phyloP scores from a whole-genome alignment of 2,797 vertebrate species.

The Poeciliopsis turneri region DNA sequence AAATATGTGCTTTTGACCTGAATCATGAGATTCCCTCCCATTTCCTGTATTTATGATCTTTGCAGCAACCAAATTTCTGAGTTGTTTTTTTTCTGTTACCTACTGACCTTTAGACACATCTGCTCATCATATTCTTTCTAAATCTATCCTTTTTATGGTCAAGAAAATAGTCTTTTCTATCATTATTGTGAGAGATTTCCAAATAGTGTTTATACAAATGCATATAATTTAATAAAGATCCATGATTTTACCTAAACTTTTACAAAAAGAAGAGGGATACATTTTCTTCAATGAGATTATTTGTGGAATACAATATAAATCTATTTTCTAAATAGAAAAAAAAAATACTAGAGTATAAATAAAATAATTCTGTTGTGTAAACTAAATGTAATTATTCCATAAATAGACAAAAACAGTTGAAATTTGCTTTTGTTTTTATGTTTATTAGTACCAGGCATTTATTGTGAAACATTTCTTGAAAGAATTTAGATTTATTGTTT shows the following conservation, averaged over 20 bases:
- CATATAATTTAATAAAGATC: too few species aligned
- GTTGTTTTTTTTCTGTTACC: not conserved
- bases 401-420: too few species aligned
- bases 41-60: not conserved
- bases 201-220: not conserved
- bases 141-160: not conserved
- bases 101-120: not conserved
- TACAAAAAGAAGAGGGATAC: too few species aligned
- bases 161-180: not conserved
- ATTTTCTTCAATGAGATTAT: too few species aligned
- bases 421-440: not conserved
- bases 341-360: too few species aligned
- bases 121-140: not conserved
- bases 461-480: not conserved
- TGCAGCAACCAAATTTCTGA: not conserved
- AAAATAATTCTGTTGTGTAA: too few species aligned
- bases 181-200: not conserved
- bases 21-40: not conserved
- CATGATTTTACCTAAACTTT: too few species aligned
- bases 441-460: not conserved
- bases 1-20: not conserved
- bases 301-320: too few species aligned
- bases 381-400: too few species aligned
- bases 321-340: too few species aligned
- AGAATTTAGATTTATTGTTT: not conserved